Base-by-base conservation (phyloP, 1,140 invertebrate genomes). In the Oppia nitens region DNA sequence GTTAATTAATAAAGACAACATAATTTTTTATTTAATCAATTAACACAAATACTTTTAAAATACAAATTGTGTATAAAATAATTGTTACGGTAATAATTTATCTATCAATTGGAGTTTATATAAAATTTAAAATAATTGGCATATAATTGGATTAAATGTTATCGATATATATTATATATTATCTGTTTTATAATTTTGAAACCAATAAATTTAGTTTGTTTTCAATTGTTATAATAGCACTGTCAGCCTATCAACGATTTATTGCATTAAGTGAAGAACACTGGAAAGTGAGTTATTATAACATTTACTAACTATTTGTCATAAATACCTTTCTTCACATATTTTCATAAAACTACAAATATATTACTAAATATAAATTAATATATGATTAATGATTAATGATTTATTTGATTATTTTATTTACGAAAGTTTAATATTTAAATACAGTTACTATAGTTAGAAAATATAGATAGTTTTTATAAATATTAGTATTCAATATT, bases 201-300 rank as follows among this genome's bases (percentile, higher is more conserved):
- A 47, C 40, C 24, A 12, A 25, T 60, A 47, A 52, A 51, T n/a
- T n/a, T 63, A 58, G 70, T 69, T n/a, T 29, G 21, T 2, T 53
- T 53, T 20, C 32, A 20, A n/a, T 21, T 23, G 40, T 74, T 71
- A 65, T 78, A 79, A 47, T 71, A 92, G 89, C 91, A 17, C 79
- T 93, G 75, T 93, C 89, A 28, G 89, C 90, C 3, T 95, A 95
- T 74, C 87, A 94, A 71, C 90, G 89, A 71, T 94, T 86, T 73
- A 86, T 83, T 68, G 60, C 67, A 24, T 60, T 70, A n/a, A 60
- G 71, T 56, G 62, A 67, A 45, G 84, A 88, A 63, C 83, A 89
- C 69, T 93, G 88, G 87, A 88, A 85, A 62, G 69, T 66, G 59
- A 60, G 64, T 53, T 20, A 29, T 23, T 21, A 28, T 59, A 47